Evolutionary conservation across 2,797 vertebrate species (phyloP).

Genomic region (Pagetopsis macropterus): DNA sequence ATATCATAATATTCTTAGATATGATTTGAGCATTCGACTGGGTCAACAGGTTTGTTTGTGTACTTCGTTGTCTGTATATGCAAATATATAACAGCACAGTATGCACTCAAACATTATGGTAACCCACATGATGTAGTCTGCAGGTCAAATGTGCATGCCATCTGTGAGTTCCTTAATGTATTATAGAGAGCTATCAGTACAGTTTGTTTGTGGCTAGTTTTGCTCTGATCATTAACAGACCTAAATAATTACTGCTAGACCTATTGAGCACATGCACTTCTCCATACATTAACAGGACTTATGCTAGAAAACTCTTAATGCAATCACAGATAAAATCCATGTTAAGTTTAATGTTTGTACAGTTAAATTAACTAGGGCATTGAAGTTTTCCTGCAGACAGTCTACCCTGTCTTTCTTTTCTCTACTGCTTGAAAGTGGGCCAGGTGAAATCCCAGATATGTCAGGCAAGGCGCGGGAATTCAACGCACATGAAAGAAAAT

Average conservation of each 20-base stretch:
- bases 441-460: conserved; percentile 58
- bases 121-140: background rate
- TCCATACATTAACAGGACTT: background rate
- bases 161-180: conserved; percentile 11
- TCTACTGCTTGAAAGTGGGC: conserved; percentile 49
- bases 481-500: conserved; percentile 25
- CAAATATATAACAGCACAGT: background rate
- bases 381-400: background rate
- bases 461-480: conserved; percentile 27
- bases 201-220: conserved; percentile 23
- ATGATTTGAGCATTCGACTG: background rate
- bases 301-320: conserved; percentile 31
- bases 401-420: conserved; percentile 13
- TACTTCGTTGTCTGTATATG: background rate
- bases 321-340: conserved; percentile 7
- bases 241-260: conserved; percentile 26
- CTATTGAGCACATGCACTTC: conserved; percentile 16
- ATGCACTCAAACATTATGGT: background rate
- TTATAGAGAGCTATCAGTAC: conserved; percentile 6
- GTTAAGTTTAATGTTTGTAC: background rate
- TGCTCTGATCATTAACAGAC: conserved; percentile 31
- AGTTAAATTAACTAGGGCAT: conserved; percentile 1
- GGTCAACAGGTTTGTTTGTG: background rate
- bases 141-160: background rate
- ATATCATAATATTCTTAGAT: too few relatives aligned